Evolutionary conservation across 2,888 invertebrate species (phyloP).

Genomic region (Drosophila kuntzei): DNA sequence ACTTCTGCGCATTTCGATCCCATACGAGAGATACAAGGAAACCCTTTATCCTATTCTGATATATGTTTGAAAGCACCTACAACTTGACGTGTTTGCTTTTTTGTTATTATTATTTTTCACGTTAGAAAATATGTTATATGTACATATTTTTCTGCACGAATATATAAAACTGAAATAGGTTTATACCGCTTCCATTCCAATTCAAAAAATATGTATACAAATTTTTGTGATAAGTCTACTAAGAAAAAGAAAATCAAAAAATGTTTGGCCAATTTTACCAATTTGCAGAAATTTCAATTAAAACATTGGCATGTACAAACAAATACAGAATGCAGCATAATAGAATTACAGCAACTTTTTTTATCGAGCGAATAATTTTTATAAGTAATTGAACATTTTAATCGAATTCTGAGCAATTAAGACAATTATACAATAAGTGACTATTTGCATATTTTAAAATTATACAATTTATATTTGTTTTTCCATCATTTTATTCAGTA

Average conservation of each 20-base stretch:
- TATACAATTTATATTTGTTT: conserved; percentile 23
- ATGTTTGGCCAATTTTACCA: background rate
- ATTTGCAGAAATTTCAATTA: background rate
- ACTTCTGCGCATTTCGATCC: conserved; percentile 44
- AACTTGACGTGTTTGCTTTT: background rate
- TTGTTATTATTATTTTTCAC: background rate
- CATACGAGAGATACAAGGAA: conserved; percentile 11
- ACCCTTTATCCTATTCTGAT: conserved; percentile 27
- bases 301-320: background rate
- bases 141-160: background rate
- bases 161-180: background rate
- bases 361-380: background rate
- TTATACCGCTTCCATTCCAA: background rate
- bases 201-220: background rate
- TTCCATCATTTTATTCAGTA: background rate
- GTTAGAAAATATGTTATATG: background rate
- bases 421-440: background rate
- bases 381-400: conserved; percentile 8
- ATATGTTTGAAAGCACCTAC: conserved; percentile 14
- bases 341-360: background rate
- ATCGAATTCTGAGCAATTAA: conserved; percentile 9
- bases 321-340: background rate
- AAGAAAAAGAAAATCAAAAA: background rate
- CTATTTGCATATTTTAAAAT: conserved; percentile 23
- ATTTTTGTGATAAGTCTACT: background rate